Evolutionary conservation across 2,888 invertebrate species (phyloP).

Genomic region (Chelonus formosanus): DNA sequence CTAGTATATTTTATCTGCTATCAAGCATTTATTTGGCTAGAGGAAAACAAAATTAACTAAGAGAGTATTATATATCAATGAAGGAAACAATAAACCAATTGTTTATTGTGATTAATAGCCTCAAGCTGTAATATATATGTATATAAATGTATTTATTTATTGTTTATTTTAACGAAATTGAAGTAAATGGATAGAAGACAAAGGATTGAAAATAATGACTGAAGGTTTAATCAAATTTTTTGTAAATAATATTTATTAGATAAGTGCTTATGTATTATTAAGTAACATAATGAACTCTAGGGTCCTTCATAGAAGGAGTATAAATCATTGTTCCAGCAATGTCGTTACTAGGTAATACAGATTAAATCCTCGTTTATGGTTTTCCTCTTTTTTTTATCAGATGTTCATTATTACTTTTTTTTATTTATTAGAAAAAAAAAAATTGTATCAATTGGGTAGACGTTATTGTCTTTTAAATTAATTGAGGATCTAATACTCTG

Average conservation of each 20-base stretch:
- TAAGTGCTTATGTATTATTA: slow-evolving; percentile 59
- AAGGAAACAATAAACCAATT: no score
- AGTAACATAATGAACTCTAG: slow-evolving; percentile 61
- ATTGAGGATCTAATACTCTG: slow-evolving; percentile 31
- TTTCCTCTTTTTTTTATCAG: slow-evolving; percentile 14
- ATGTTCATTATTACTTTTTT: slow-evolving; percentile 12
- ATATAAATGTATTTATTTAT: no score
- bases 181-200: neutral
- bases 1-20: no score
- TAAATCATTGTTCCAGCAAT: slow-evolving; percentile 63
- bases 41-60: no score
- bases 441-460: no score
- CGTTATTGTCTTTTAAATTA: no score
- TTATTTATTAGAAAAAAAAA: neutral
- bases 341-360: slow-evolving; percentile 58
- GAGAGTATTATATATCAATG: no score
- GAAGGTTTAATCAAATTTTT: slow-evolving; percentile 39
- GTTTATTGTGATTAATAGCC: no score
- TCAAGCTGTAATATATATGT: no score
- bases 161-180: neutral
- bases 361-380: slow-evolving; percentile 56
- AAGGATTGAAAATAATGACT: neutral
- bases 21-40: no score
- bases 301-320: slow-evolving; percentile 62
- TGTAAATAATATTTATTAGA: slow-evolving; percentile 62